phyloP scores from a whole-genome alignment of 2,888 invertebrate species.

The Plagodis pulveraria region DNA sequence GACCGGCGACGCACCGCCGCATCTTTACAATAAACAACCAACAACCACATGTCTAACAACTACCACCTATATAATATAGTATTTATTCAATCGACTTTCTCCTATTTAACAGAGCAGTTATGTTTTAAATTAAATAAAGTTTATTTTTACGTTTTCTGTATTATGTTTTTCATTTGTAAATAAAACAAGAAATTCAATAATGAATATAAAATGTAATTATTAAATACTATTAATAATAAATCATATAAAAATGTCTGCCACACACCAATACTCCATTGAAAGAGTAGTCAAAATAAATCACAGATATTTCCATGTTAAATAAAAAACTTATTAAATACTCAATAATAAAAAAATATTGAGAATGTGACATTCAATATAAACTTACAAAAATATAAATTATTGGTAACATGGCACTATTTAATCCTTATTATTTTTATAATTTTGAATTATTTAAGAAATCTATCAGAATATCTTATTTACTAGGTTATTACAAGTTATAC shows the following conservation, averaged over 20 bases:
- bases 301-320: no score
- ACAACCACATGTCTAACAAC: slow-evolving; percentile 37
- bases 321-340: no score
- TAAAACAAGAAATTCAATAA: slow-evolving; percentile 7
- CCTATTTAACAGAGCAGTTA: slow-evolving; percentile 66
- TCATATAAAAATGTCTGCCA: background rate
- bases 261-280: no score
- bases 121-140: slow-evolving; percentile 78
- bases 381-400: no score
- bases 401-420: no score
- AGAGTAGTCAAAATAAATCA: no score
- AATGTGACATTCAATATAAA: no score
- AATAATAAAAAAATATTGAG: no score
- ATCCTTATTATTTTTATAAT: no score
- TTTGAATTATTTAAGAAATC: no score
- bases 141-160: slow-evolving; percentile 81
- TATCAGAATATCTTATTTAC: no score
- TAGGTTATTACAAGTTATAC: no score
- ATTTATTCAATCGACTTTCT: slow-evolving; percentile 65
- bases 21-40: slow-evolving; percentile 40
- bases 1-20: slow-evolving; percentile 36
- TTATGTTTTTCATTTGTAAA: slow-evolving; percentile 61
- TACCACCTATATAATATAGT: slow-evolving; percentile 50
- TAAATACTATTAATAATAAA: slow-evolving; percentile 7
- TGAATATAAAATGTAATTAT: background rate